Base-by-base conservation (phyloP, 1,140 invertebrate species). In the Drosophila ercepeae region DNA sequence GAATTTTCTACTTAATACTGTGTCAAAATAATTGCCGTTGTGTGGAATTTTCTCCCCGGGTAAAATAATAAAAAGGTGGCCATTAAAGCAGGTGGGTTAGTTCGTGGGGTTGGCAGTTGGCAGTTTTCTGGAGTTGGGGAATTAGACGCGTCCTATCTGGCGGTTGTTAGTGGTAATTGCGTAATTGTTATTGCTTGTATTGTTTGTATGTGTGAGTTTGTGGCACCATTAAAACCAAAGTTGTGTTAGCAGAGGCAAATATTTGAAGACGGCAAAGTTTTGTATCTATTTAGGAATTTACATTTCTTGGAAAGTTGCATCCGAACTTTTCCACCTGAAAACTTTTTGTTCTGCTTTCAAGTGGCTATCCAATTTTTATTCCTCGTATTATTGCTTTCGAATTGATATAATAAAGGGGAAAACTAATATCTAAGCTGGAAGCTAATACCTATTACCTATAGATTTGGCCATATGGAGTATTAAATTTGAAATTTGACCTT, bases 11-110 rank as follows among this genome's bases (percentile, higher is more conserved):
- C 75, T 75, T 75, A 78, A 72, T 84, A 78, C 74, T 75, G 65
- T 81, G 60, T 67, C 76, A 65, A 79, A 79, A 75, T 79, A 79
- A 54, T 79, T 75, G 71, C 59, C 68, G 70, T 36, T 67, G 57
- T 70, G 75, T 72, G 39, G 39, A 54, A n/a, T 32, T 41, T 14
- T 16, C 23, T 44, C 23, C 39, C 52, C 52, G 1, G 13, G 23
- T 25, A 42, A 58, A 7, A 21, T 9, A 19, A 41, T 36, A 16
- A 39, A 48, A 39, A 48, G 61, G 41, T 36, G 61, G 48, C 60
- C 63, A 64, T 61, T 16, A 54, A 18, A 45, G 39, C 54, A 19
- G 36, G 36, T 39, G 45, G 36, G 59, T 67, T 67, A 64, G 60
- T 64, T 36, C 25, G 32, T 29, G 36, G 25, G 34, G 63, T 67